Evolutionary conservation across 2,888 invertebrate species (phyloP), one percentile per base, ranked within the genome.

Genomic region (Meteorus colon): DNA sequence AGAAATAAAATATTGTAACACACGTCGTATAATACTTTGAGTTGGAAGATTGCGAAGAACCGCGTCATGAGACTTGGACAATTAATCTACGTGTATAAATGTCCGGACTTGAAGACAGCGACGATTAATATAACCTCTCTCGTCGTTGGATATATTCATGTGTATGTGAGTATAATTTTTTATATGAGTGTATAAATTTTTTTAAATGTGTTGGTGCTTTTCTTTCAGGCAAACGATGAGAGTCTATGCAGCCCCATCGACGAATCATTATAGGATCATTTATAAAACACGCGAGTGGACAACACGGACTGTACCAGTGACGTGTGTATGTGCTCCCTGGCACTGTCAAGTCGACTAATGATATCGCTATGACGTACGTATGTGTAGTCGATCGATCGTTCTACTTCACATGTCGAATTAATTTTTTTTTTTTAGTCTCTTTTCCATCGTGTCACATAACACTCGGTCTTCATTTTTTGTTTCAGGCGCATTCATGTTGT

Each of bases 281-380:
- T 84, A 84, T 84, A 82, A 84, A 79, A 82, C 81, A 78, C 76
- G 78, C 75, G 78, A 77, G 78, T 73, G 73, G 78, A 81, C 55
- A 55, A 55, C 55, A 55, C 55, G 19, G 19, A 48, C 48, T 48
- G n/a, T 55, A 77, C 76, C 76, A 79, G 71, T 77, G 4, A 19
- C n/a, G n/a, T 55, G 41, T 66, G 34, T 24, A n/a, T 51, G n/a
- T 29, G 78, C 78, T 80, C 75, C 78, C 81, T 78, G 77, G 75
- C 62, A 82, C 82, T 84, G 84, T 84, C 84, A 83, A 79, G 78
- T 76, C 78, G 77, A 84, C 81, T 82, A 84, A 84, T 81, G 80
- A 77, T 77, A 75, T 45, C 67, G 72, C 65, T 62, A 55, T 19
- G 10, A 19, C n/a, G 55, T 55, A 19, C 19, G 8, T 55, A 24